Base-by-base conservation (phyloP, 2,113 vertebrate genomes). In the Ctenodactylus gundi region DNA sequence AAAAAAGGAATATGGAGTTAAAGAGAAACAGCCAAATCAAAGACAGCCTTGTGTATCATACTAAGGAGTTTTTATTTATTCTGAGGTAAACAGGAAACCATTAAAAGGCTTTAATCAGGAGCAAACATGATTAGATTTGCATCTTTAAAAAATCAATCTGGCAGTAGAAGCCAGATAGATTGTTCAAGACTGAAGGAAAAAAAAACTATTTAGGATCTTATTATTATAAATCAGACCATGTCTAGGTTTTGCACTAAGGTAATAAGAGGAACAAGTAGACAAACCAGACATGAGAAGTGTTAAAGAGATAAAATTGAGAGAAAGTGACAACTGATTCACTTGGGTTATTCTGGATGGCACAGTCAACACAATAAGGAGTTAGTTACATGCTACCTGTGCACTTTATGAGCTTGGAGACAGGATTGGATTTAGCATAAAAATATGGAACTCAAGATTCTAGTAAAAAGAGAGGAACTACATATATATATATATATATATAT, bases 41-140 rank as follows among this genome's bases (percentile, higher is more conserved):
- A 23, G 14, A 75, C 21, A 76, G 18, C 18, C 36, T 89, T 27
- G 3, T 57, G 15, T 81, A 85, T 90, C 53, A 75, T 67, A 84
- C 7, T 46, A 67, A 89, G 46, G 65, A 92, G 41, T 65, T 93
- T 94, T 92, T 94, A 94, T 95, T 94, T 92, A 88, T 90, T 53
- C 81, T 53, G 34, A 88, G 51, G 76, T 88, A 93, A 95, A 92
- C 44, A 88, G 67, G 46, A 62, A 96, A 73, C 51, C 73, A 94
- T 96, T 97, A 90, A 92, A 92, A 21, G 21, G 81, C 88, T 97
- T 96, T 96, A 96, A 96, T 96, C 93, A 95, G 97, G 73, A 93
- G 34, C 41, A 95, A 94, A 88, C 7, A 5, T 93, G 92, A 97
- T 97, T 94, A 95, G 97, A 96, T 97, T 97, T 97, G 95, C 95